These are phyloP conservation scores for Dioctria linearis DNA, from an alignment of 2,888 invertebrate species.

Conservation along the genomic window DNA sequence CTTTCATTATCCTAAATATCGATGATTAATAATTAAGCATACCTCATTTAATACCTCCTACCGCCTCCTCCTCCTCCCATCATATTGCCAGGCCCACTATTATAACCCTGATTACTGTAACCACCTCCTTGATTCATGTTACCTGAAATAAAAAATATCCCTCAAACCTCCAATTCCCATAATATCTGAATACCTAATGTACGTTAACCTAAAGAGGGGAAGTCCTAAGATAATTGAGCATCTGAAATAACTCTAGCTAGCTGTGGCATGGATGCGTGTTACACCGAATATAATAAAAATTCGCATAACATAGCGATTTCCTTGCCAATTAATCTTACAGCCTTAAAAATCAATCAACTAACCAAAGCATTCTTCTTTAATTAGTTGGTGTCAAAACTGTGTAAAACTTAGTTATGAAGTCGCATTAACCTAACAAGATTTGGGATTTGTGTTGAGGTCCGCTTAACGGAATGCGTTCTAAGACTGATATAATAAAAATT, in stretches of 20 bases:
- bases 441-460: too few species aligned
- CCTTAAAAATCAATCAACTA: conserved; percentile 60
- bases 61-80: conserved; percentile 60
- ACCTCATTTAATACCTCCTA: conserved; percentile 60
- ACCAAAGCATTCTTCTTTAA: conserved; percentile 35
- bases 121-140: conserved; percentile 59
- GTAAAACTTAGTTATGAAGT: not conserved
- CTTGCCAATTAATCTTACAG: conserved; percentile 68
- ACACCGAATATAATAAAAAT: conserved; percentile 65
- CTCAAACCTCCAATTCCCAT: conserved; percentile 49
- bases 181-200: conserved; percentile 10
- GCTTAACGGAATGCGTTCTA: too few species aligned
- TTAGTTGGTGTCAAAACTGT: conserved; percentile 56
- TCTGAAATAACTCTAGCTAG: not conserved
- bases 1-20: conserved; percentile 34
- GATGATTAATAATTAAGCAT: conserved; percentile 23
- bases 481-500: not conserved
- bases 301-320: conserved; percentile 70
- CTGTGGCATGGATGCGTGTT: conserved; percentile 71
- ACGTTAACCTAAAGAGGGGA: too few species aligned
- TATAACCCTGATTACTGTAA: conserved; percentile 59
- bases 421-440: too few species aligned
- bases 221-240: not conserved
- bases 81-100: conserved; percentile 60
- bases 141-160: conserved; percentile 55